Base-by-base conservation (phyloP, 2,888 invertebrate genomes). In the Acleris sparsana region DNA sequence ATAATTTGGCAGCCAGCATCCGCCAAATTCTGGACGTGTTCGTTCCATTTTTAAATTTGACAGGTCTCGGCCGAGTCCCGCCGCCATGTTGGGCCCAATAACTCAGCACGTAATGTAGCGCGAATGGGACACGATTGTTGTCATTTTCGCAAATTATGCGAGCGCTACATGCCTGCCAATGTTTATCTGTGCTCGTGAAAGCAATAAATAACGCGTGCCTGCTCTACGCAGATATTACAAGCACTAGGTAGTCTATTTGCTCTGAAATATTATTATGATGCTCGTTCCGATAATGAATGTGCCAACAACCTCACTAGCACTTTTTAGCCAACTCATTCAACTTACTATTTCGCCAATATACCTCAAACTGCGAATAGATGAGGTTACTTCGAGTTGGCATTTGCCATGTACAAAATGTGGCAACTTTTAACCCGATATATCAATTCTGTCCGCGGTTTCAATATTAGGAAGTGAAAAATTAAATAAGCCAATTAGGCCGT, bases 1-100 rank as follows among this genome's bases (percentile, higher is more conserved):
- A 90, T 92, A 88, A 89, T 91, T 91, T 91, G 89, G 89, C 87
- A 87, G 82, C 83, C 82, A 85, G 82, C 85, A 86, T 87, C 87
- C 88, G 85, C 84, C 83, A 75, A 87, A 88, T 87, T 87, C 88
- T 85, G 86, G 86, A 88, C 86, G 87, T 86, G 86, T 89, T 86
- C 85, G 86, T 86, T 88, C 84, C 86, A 88, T 90, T 92, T 92
- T 92, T 90, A 90, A 92, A 92, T 89, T 90, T 91, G 91, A 92
- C 89, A 90, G 87, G 80, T 85, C 85, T 85, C 84, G 80, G 78
- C 76, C 78, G 78, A 73, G 60, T 69, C 75, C 70, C 74, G 72
- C 60, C 75, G 77, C 79, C 75, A 77, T 76, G 72, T 76, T 77
- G 73, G 73, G 72, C 69, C 71, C 66, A 67, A 67, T 68, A 86